Base-by-base conservation (phyloP, 2,888 invertebrate species). In the Pinctada fucata region DNA sequence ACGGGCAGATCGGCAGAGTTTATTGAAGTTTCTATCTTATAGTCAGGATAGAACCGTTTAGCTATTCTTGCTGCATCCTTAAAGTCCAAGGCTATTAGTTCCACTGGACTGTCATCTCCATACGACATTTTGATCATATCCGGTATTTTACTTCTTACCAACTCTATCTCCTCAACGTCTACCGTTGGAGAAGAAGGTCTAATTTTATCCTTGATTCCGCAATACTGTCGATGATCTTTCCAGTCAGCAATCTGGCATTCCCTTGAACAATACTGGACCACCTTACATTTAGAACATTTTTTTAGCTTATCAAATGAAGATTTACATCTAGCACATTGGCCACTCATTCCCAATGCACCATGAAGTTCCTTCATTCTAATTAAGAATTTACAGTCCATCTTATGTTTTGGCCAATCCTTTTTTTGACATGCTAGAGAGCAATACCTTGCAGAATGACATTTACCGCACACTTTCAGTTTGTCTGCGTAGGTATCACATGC, bases 231-330 rank as follows among this genome's bases (percentile, higher is more conserved):
- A 45, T 67, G 67, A 45, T 67, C 45, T 67, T 45, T 4, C 67
- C 67, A 67, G 67, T 67, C 31, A 67, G 67, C n/a, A 10, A 67
- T n/a, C 45, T 67, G 67, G 6, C 67, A 67, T 31, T 67, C 67
- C 6, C 45, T 67, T 67, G 67, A 67, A 45, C 67, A 67, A 45
- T 67, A 67, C 16, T 45, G 10, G 31, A 67, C 67, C 3, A 31
- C 45, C 31, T 31, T 3, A 45, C 67, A 67, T 45, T 67, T 4
- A 31, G 16, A 16, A 6, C 67, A 67, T 45, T 67, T 67, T 16
- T 67, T 67, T 67, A 67, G 31, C 5, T 10, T 16, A 3, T 45
- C 67, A 10, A 16, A 10, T 16, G 45, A 67, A 3, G 67, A 31
- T n/a, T n/a, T 4, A 67, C 67, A 67, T 31, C 67, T 4, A 16